phyloP scores from a whole-genome alignment of 2,888 invertebrate genomes.

The Saturnia japonica region DNA sequence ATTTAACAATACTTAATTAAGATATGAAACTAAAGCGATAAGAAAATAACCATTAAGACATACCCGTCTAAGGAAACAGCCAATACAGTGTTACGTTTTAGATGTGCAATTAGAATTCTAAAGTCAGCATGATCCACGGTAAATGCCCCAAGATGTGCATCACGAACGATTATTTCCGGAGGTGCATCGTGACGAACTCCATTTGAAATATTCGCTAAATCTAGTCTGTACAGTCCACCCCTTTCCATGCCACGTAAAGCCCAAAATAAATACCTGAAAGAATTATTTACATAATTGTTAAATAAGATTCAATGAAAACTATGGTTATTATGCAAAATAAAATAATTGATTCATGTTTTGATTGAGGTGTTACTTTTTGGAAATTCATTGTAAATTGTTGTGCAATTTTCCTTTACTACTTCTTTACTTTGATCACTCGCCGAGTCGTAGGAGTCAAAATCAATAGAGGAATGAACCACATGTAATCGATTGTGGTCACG shows the following conservation, averaged over 20 bases:
- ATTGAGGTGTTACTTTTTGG: not conserved
- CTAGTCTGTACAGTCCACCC: conserved; percentile 88
- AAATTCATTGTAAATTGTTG: not conserved
- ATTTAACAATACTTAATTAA: no score
- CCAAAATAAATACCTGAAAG: conserved; percentile 90
- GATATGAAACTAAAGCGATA: not conserved
- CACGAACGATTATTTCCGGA: conserved; percentile 84
- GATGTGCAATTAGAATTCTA: conserved; percentile 88
- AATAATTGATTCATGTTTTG: not conserved
- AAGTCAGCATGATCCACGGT: conserved; percentile 92
- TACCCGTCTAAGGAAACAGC: conserved; percentile 92
- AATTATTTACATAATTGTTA: not conserved
- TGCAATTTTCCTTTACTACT: no score
- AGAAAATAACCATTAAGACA: conserved; percentile 34
- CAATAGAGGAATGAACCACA: no score
- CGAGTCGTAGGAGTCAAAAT: no score
- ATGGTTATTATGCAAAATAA: not conserved
- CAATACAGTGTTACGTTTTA: conserved; percentile 88
- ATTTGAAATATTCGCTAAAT: conserved; percentile 89
- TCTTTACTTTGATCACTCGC: no score
- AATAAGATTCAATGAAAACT: not conserved
- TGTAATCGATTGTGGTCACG: not conserved
- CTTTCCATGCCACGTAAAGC: conserved; percentile 80
- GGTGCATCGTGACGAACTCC: conserved; percentile 86
- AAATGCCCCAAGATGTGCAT: conserved; percentile 88